Evolutionary conservation across 92 coral and sea anemone genomes (phyloP).

Genomic region (Palythoa heliodiscus): DNA sequence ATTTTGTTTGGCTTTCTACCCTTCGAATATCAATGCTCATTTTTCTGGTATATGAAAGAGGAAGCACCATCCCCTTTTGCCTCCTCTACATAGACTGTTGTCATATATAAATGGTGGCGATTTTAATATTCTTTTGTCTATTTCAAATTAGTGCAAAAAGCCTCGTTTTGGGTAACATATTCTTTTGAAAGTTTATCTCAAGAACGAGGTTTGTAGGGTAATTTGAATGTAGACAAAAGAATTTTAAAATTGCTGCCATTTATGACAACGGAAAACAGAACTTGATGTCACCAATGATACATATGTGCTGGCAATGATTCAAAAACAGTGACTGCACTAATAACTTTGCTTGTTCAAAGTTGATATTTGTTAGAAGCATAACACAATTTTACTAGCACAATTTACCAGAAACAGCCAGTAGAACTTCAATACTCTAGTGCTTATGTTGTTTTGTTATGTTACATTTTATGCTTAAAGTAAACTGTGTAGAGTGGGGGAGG

Average conservation of each 20-base stretch:
- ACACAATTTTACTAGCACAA: slow-evolving; percentile 10
- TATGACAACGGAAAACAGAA: too few relatives aligned
- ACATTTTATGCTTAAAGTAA: slow-evolving; percentile 2
- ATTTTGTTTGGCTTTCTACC: slow-evolving; percentile 10
- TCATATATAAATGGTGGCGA: too few relatives aligned
- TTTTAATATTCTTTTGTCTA: too few relatives aligned
- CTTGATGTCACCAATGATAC: not conserved
- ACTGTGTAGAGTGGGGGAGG: slow-evolving; percentile 12
- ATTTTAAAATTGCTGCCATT: too few relatives aligned
- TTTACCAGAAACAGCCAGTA: slow-evolving; percentile 8
- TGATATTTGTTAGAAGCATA: not conserved
- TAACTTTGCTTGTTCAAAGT: slow-evolving; percentile 3
- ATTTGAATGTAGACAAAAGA: too few relatives aligned
- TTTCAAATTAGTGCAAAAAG: too few relatives aligned
- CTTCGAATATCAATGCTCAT: not conserved
- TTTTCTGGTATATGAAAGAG: not conserved
- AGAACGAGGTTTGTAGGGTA: too few relatives aligned
- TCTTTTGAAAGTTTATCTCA: too few relatives aligned
- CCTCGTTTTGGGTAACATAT: too few relatives aligned
- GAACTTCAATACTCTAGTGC: slow-evolving; percentile 2
- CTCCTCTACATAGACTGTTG: too few relatives aligned
- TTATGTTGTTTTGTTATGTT: slow-evolving; percentile 5
- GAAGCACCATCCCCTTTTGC: too few relatives aligned
- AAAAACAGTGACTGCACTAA: slow-evolving; percentile 1
- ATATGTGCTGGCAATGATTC: slow-evolving; percentile 2